phyloP scores from a whole-genome alignment of 2,888 invertebrate species.

The Macaria notata region DNA sequence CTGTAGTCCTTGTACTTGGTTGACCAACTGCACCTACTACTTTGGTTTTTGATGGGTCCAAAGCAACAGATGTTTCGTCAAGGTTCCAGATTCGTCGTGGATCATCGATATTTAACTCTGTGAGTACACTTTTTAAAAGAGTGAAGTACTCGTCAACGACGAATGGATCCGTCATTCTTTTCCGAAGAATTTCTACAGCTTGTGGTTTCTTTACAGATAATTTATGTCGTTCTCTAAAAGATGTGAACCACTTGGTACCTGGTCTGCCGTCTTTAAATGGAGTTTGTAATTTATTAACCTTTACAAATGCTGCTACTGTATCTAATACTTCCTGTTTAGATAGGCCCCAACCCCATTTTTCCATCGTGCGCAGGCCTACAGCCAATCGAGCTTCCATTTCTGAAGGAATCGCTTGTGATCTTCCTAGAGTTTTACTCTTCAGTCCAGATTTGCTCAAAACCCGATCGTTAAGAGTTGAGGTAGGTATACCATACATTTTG shows the following conservation, averaged over 20 bases:
- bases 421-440: constrained; percentile 16
- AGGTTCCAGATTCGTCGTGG: constrained; percentile 31
- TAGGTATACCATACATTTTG: neutral
- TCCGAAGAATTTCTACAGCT: constrained; percentile 4
- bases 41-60: constrained; percentile 36
- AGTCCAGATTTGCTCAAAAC: neutral
- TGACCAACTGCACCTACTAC: constrained; percentile 28
- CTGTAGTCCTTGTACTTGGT: constrained; percentile 28
- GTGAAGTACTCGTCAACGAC: constrained; percentile 18
- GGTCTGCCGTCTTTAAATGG: constrained; percentile 16
- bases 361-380: constrained; percentile 20
- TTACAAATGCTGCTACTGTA: constrained; percentile 24
- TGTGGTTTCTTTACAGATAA: constrained; percentile 11
- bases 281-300: constrained; percentile 10
- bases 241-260: constrained; percentile 17
- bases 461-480: neutral
- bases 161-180: constrained; percentile 21
- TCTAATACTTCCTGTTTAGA: constrained; percentile 28
- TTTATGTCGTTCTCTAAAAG: constrained; percentile 13
- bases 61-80: constrained; percentile 33
- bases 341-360: constrained; percentile 31
- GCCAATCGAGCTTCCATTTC: constrained; percentile 22
- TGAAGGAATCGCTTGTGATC: constrained; percentile 22
- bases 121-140: constrained; percentile 1
- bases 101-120: constrained; percentile 16